These are phyloP conservation scores for Malurus cyaneus DNA, from an alignment of 2,113 vertebrate species.

Conservation along the genomic window DNA sequence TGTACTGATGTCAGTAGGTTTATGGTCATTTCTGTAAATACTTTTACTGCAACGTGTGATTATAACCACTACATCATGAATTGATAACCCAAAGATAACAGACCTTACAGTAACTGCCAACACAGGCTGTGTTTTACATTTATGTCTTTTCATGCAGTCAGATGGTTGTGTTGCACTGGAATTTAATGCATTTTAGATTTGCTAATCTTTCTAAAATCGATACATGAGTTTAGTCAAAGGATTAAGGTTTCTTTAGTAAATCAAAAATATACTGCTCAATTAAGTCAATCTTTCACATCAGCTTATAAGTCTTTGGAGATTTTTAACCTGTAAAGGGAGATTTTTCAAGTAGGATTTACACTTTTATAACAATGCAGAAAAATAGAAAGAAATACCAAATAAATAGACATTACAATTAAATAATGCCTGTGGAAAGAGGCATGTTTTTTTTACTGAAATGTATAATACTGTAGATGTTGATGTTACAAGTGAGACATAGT, in stretches of 20 bases:
- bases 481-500: not conserved
- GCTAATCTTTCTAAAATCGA: slow-evolving; percentile 56
- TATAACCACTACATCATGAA: not conserved
- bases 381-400: not conserved
- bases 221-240: slow-evolving; percentile 45
- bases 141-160: not conserved
- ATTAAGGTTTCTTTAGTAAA: slow-evolving; percentile 59
- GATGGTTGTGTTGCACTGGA: not conserved
- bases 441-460: accelerated
- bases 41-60: not conserved
- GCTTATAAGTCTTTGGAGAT: slow-evolving; percentile 59
- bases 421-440: not conserved
- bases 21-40: not conserved
- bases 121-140: not conserved
- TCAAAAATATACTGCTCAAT: slow-evolving; percentile 68
- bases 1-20: not conserved
- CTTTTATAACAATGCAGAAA: not conserved
- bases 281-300: slow-evolving; percentile 67
- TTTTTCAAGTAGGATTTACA: slow-evolving; percentile 54
- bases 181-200: slow-evolving; percentile 58
- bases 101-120: not conserved
- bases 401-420: not conserved
- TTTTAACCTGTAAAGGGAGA: slow-evolving; percentile 43
- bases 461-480: not conserved
- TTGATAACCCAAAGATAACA: not conserved